A percentile compares a stretch with the other conserved stretches of the same genome.
Evolutionary conservation across 2,888 invertebrate genomes (phyloP).

Genomic region (Archips xylosteana): DNA sequence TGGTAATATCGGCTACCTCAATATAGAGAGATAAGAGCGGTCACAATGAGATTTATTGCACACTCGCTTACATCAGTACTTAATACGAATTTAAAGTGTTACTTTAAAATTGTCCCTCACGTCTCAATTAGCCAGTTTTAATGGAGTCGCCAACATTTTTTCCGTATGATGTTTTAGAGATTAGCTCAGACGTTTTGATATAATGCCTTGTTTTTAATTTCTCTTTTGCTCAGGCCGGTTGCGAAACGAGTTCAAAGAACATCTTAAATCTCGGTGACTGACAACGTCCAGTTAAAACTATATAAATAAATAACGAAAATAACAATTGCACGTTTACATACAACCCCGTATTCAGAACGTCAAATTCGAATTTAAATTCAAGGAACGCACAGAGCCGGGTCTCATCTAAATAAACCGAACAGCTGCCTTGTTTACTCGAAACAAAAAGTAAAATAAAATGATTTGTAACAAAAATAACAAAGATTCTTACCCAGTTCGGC

Average conservation of each 20-base stretch:
- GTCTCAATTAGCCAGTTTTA: slow-evolving; percentile 75
- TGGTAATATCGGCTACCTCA: slow-evolving; percentile 77
- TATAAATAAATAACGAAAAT: slow-evolving; percentile 42
- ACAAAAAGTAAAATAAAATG: slow-evolving; percentile 76
- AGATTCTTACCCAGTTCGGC: slow-evolving; percentile 78
- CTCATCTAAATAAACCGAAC: slow-evolving; percentile 79
- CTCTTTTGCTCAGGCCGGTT: slow-evolving; percentile 21
- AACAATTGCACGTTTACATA: slow-evolving; percentile 43
- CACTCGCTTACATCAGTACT: slow-evolving; percentile 67
- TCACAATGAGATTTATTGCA: slow-evolving; percentile 81
- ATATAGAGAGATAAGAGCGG: slow-evolving; percentile 74
- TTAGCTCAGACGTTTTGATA: slow-evolving; percentile 27
- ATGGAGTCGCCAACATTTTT: slow-evolving; percentile 61
- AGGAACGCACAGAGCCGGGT: slow-evolving; percentile 55
- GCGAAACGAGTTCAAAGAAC: slow-evolving; percentile 31
- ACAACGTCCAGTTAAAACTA: slow-evolving; percentile 41
- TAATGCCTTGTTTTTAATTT: slow-evolving; percentile 6
- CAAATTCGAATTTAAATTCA: slow-evolving; percentile 74
- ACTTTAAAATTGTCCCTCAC: slow-evolving; percentile 62
- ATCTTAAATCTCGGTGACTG: slow-evolving; percentile 41
- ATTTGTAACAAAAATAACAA: slow-evolving; percentile 79
- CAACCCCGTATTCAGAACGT: slow-evolving; percentile 52
- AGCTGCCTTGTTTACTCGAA: slow-evolving; percentile 76
- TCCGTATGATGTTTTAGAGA: slow-evolving; percentile 44
- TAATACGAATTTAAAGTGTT: slow-evolving; percentile 64